Conservation (phyloP, 1,140 invertebrate species). For the Caenorhabditis elegans region WBcel235 BX284603.4:4665001-4665500, state of each 20-base stretch:
- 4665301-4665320: constrained; percentile 12
- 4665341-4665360: constrained; percentile 16
- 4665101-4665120: too few species aligned
- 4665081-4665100: too few species aligned
- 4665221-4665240: not conserved
- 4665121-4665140: too few species aligned
- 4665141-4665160: too few species aligned
- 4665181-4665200: too few species aligned
- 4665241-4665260: not conserved
- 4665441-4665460: not conserved
- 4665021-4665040: too few species aligned
- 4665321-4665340: not conserved
- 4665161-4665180: too few species aligned
- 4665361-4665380: not conserved
- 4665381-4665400: not conserved
- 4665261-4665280: not conserved
- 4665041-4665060: too few species aligned
- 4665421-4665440: not conserved
- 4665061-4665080: too few species aligned
- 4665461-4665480: not conserved
- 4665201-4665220: too few species aligned
- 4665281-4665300: constrained; percentile 8
- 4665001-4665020: too few species aligned
- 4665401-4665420: not conserved
- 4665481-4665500: not conserved